phyloP scores from a whole-genome alignment of 2,113 vertebrate genomes.

The Lagopus muta region DNA sequence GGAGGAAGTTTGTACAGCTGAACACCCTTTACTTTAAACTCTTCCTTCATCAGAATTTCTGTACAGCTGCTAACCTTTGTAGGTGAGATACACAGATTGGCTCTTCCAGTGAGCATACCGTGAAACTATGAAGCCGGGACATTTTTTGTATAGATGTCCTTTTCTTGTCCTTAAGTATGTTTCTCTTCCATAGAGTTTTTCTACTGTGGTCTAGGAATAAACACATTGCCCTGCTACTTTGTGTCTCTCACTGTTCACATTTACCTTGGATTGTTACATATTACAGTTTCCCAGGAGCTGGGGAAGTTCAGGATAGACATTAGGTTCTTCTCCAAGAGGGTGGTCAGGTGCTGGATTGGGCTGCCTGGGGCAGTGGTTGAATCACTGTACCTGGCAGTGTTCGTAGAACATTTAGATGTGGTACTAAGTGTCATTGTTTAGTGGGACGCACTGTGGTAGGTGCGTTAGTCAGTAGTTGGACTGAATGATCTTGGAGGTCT shows the following conservation, averaged over 20 bases:
- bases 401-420: no score
- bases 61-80: neutral
- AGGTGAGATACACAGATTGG: neutral
- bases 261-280: neutral
- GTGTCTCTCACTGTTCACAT: fast-evolving
- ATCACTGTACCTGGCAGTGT: no score
- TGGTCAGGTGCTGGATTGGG: no score
- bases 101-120: neutral
- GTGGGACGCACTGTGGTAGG: no score
- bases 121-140: neutral
- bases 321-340: no score
- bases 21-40: constrained; percentile 50
- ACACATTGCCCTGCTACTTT: neutral
- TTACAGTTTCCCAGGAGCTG: neutral
- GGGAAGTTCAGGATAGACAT: no score
- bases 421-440: no score
- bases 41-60: constrained; percentile 45
- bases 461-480: no score
- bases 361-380: no score
- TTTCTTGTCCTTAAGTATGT: neutral
- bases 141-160: neutral
- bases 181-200: neutral
- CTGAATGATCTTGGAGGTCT: no score
- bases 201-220: neutral
- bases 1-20: constrained; percentile 62